Evolutionary conservation across 1,140 invertebrate genomes (phyloP), one percentile per base, ranked within the genome.

Genomic region (Papilio dardanus): DNA sequence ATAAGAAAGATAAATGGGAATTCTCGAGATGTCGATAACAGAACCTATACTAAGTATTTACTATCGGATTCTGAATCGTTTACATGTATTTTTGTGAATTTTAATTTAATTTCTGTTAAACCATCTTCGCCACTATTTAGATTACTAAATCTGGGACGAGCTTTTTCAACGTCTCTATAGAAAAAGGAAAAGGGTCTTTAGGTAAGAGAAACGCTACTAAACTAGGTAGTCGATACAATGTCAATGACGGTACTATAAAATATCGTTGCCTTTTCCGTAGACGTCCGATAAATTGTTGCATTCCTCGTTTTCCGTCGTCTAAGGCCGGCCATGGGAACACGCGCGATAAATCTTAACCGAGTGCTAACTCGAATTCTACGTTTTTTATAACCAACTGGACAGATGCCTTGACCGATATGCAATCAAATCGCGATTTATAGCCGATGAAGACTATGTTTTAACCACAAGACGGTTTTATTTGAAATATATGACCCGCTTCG

Each of bases 331-430:
- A 76, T 76, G 77, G 78, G 68, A 79, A 78, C 77, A 85, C 46
- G 74, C 77, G 62, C 82, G 76, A 88, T 90, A 89, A 91, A 91
- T 90, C 87, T 90, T 88, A 82, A 86, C 80, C 83, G 79, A 84
- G 78, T 82, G 80, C 79, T 84, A 83, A 81, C 79, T 85, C 81
- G 81, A 88, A 88, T 84, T 90, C 86, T 84, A 89, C 85, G 88
- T 89, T 91, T 90, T 91, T 89, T 91, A 88, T 87, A 78, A 81
- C 83, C 79, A 84, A 85, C 76, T 82, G 81, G 83, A 81, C 85
- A 86, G 83, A 90, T 90, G 82, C 85, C 83, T 84, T 87, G 54
- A 62, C 54, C 54, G 54, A 62, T 62, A 62, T 77, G 78, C 82
- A 79, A 79, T 79, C 71, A 71, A 74, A 71, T 73, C 76, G 77